These are phyloP conservation scores for Bombus waltoni DNA, from an alignment of 1,140 invertebrate genomes.

Conservation along the genomic window DNA sequence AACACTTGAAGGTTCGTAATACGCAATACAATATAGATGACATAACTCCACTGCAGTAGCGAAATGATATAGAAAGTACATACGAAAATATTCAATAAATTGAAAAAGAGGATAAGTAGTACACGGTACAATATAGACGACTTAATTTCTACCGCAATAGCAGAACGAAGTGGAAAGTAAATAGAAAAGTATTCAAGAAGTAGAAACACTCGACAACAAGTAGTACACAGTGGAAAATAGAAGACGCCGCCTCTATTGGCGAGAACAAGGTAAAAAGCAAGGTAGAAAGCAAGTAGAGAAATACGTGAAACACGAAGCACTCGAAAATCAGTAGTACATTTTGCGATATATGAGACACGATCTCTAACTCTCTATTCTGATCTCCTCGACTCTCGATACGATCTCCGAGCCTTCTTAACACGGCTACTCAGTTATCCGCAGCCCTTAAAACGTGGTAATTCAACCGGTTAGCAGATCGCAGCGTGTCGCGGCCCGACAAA, in stretches of 20 bases:
- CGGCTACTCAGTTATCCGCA: not conserved
- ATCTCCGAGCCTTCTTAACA: not conserved
- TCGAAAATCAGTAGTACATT: not conserved
- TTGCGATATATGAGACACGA: not conserved
- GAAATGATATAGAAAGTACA: too few relatives aligned
- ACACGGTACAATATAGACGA: not conserved
- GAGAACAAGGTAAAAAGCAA: not conserved
- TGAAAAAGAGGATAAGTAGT: not conserved
- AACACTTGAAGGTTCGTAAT: too few relatives aligned
- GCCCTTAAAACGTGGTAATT: not conserved
- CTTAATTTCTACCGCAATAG: not conserved
- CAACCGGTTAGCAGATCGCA: constrained; percentile 7
- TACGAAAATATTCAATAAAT: too few relatives aligned
- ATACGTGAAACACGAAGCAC: too few relatives aligned
- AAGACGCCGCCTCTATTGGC: not conserved
- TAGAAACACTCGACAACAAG: not conserved
- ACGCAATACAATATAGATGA: too few relatives aligned
- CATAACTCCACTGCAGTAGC: too few relatives aligned
- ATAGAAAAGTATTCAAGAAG: not conserved
- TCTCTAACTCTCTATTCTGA: not conserved
- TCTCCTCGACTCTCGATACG: not conserved
- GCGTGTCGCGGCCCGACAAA: constrained; percentile 12
- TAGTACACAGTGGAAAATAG: not conserved
- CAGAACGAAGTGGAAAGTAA: not conserved
- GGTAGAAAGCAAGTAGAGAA: not conserved